Conservation (phyloP, 2,113 vertebrate genomes). For the Hiodon tergisus region DNA sequence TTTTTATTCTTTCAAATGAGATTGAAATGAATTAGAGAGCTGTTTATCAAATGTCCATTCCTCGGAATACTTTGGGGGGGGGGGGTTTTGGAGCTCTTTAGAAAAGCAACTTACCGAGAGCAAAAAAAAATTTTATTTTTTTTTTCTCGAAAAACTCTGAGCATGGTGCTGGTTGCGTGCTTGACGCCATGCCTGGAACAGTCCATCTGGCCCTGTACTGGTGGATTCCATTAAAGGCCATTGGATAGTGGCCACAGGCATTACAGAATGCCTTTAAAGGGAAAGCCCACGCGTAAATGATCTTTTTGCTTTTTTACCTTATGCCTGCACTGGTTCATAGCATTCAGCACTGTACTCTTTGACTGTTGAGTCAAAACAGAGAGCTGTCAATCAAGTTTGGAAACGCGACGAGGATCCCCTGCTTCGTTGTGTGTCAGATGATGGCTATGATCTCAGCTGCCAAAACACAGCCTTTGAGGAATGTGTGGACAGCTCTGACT, state of each 20-base stretch:
- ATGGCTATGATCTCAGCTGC: not conserved
- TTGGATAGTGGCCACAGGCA: not conserved
- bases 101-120: too few species aligned
- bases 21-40: not conserved
- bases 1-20: not conserved
- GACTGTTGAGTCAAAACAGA: not conserved
- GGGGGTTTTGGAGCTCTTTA: not conserved
- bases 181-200: not conserved
- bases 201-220: not conserved
- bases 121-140: too few species aligned
- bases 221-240: slow-evolving; percentile 1
- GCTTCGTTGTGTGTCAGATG: not conserved
- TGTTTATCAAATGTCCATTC: not conserved
- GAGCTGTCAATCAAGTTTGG: not conserved
- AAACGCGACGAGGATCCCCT: too few species aligned
- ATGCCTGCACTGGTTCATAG: not conserved
- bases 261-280: not conserved
- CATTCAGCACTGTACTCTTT: not conserved
- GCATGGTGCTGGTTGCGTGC: not conserved
- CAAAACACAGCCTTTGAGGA: too few species aligned
- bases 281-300: not conserved
- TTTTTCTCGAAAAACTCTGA: not conserved
- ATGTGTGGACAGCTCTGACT: not conserved
- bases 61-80: not conserved
- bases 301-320: too few species aligned